A percentile compares a stretch with the other conserved stretches of the same genome.
These are phyloP conservation scores for Eupithecia subumbrata DNA, from an alignment of 2,888 invertebrate species.

Conservation along the genomic window DNA sequence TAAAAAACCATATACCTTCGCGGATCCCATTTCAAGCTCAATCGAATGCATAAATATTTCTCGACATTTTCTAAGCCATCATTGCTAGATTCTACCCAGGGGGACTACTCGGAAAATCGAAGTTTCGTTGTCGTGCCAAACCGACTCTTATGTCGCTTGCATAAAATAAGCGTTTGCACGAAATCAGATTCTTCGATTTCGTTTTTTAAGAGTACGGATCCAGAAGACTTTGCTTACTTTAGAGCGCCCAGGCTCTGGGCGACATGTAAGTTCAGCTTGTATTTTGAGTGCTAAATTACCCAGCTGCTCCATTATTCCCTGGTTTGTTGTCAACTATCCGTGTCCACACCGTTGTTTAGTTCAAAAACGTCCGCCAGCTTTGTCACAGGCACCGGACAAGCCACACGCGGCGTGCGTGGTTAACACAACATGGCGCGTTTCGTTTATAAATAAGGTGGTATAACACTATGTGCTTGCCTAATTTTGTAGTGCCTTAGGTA, in stretches of 20 bases:
- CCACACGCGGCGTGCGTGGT: constrained; percentile 14
- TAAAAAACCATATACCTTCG: not conserved
- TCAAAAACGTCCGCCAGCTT: constrained; percentile 41
- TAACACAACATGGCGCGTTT: not conserved
- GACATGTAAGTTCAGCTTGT: not conserved
- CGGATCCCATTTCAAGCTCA: not conserved
- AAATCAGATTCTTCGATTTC: too few species aligned
- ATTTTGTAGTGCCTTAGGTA: not conserved
- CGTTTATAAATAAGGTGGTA: constrained; percentile 9
- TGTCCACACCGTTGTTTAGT: constrained; percentile 31
- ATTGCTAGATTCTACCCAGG: too few species aligned
- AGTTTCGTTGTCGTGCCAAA: too few species aligned
- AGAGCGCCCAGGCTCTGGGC: too few species aligned
- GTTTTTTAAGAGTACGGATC: too few species aligned
- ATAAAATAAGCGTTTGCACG: too few species aligned
- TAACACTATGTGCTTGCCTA: not conserved
- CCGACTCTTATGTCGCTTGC: too few species aligned
- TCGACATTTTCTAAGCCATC: not conserved
- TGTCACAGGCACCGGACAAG: constrained; percentile 19
- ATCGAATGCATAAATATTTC: not conserved
- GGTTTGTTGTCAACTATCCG: constrained; percentile 17
- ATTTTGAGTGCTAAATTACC: not conserved
- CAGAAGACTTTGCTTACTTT: too few species aligned
- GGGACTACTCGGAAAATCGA: too few species aligned
- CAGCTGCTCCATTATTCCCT: not conserved